Evolutionary conservation across 2,888 invertebrate genomes (phyloP).

Genomic region (Fragum sueziense): DNA sequence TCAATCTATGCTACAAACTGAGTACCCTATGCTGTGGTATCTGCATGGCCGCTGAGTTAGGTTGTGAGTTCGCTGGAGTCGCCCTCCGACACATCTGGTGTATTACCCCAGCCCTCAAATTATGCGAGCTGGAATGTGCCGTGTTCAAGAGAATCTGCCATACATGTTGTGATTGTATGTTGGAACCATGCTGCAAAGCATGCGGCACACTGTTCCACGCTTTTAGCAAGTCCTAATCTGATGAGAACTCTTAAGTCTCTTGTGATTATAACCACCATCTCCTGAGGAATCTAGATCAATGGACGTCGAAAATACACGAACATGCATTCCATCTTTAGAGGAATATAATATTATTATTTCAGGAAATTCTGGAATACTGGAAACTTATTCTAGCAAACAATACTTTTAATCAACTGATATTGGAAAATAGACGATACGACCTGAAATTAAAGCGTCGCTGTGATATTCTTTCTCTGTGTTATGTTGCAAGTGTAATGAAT

Average conservation of each 20-base stretch:
- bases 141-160: constrained; percentile 51
- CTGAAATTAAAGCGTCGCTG: too few relatives aligned
- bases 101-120: constrained; percentile 63
- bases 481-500: neutral
- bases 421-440: too few relatives aligned
- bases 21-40: constrained; percentile 87
- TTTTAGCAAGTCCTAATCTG: constrained; percentile 48
- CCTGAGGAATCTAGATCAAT: neutral
- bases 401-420: too few relatives aligned
- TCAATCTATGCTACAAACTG: constrained; percentile 88
- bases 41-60: constrained; percentile 86
- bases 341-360: too few relatives aligned
- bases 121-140: constrained; percentile 83
- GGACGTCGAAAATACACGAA: too few relatives aligned
- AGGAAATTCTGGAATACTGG: too few relatives aligned
- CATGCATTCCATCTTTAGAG: too few relatives aligned
- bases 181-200: constrained; percentile 63
- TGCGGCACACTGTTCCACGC: constrained; percentile 58
- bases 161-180: constrained; percentile 50
- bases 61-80: constrained; percentile 83
- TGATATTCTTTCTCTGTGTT: neutral
- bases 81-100: constrained; percentile 82
- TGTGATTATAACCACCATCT: neutral
- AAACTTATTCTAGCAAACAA: too few relatives aligned
- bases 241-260: neutral